phyloP scores from a whole-genome alignment of 2,888 invertebrate genomes.

The Antitype chi region DNA sequence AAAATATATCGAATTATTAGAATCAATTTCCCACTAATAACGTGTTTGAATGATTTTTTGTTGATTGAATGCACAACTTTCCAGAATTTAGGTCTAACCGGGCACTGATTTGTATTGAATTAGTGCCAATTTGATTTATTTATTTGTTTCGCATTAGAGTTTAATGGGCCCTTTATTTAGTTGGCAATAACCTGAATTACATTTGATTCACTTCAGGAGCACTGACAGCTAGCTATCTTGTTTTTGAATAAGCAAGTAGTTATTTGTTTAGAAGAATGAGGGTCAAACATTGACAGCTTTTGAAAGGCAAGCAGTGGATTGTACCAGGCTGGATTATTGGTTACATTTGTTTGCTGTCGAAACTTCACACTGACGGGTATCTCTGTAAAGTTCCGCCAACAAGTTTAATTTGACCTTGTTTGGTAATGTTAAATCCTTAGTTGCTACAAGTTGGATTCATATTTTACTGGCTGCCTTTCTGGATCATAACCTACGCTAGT shows the following conservation, averaged over 20 bases:
- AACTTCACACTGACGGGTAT: not conserved
- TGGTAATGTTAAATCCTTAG: not conserved
- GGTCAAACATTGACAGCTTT: not conserved
- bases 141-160: not conserved
- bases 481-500: not conserved
- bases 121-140: not conserved
- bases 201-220: not conserved
- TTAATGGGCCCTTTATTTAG: not conserved
- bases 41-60: not conserved
- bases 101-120: not conserved
- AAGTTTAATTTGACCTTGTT: not conserved
- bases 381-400: not conserved
- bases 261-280: not conserved
- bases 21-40: not conserved
- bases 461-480: not conserved
- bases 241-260: not conserved
- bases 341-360: not conserved
- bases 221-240: not conserved
- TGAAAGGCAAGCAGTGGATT: not conserved
- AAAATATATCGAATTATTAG: not conserved
- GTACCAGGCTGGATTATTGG: not conserved
- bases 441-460: not conserved
- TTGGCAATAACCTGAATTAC: slow-evolving; percentile 4
- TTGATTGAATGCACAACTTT: not conserved
- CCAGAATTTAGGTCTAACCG: not conserved